Evolutionary conservation across 2,113 vertebrate species (phyloP).

Genomic region (Trinectes maculatus): DNA sequence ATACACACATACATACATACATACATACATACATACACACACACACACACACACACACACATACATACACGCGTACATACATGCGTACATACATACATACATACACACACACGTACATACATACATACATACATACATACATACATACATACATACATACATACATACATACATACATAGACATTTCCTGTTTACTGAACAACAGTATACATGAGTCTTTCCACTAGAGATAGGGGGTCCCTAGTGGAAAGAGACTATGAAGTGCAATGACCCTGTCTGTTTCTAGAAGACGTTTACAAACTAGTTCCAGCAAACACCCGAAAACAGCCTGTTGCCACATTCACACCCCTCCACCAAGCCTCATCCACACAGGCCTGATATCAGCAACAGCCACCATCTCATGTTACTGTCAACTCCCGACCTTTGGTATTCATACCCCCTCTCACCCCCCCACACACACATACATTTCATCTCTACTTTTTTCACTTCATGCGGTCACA

Average conservation of each 20-base stretch:
- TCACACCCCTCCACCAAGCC: constrained; percentile 1
- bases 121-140: too few relatives aligned
- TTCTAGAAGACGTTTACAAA: neutral
- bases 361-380: constrained; percentile 2
- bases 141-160: too few relatives aligned
- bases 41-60: too few relatives aligned
- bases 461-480: too few relatives aligned
- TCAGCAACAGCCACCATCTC: constrained; percentile 20
- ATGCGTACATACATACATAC: too few relatives aligned
- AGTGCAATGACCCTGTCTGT: constrained; percentile 1
- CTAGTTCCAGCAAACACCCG: neutral
- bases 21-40: too few relatives aligned
- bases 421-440: constrained; percentile 21
- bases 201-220: neutral
- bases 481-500: constrained; percentile 3
- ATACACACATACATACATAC: too few relatives aligned
- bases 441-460: neutral
- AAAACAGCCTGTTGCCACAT: neutral
- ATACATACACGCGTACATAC: too few relatives aligned
- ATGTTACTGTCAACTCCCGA: constrained; percentile 29
- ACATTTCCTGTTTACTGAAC: too few relatives aligned
- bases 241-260: too few relatives aligned
- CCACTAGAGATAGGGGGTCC: neutral
- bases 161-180: too few relatives aligned
- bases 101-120: too few relatives aligned